Evolutionary conservation across 2,113 vertebrate genomes (phyloP).

Genomic region (Eretmochelys imbricata): DNA sequence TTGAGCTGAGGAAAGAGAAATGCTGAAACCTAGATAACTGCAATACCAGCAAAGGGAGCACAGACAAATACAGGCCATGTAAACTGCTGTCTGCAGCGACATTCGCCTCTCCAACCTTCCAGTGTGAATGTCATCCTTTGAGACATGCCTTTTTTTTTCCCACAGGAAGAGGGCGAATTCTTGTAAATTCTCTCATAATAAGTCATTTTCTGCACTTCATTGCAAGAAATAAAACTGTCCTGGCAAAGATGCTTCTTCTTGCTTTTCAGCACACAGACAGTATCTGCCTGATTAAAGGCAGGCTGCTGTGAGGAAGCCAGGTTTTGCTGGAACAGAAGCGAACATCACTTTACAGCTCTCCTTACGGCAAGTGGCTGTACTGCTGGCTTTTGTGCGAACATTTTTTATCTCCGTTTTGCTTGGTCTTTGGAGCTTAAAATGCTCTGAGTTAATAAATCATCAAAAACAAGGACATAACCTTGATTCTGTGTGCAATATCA

Average conservation of each 20-base stretch:
- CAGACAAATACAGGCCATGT: fast-evolving
- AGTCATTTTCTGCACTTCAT: fast-evolving
- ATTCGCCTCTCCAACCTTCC: not conserved
- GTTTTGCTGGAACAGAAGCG: not conserved
- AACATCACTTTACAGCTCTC: not conserved
- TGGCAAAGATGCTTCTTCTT: not conserved
- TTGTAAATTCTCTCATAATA: fast-evolving
- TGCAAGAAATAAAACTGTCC: fast-evolving
- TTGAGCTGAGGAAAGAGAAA: not conserved
- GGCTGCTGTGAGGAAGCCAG: not conserved
- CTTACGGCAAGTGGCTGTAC: fast-evolving
- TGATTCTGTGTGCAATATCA: slow-evolving; percentile 52
- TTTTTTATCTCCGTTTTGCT: not conserved
- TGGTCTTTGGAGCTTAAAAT: not conserved
- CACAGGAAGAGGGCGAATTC: not conserved
- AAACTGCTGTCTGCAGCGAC: not conserved
- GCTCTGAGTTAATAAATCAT: slow-evolving; percentile 59
- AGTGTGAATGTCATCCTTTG: not conserved
- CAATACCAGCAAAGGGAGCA: not conserved
- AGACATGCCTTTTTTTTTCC: not conserved
- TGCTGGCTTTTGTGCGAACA: fast-evolving
- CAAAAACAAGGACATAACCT: slow-evolving; percentile 73
- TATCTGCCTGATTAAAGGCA: not conserved
- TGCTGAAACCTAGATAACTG: not conserved
- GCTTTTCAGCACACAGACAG: fast-evolving